A percentile compares a stretch with the other conserved stretches of the same genome.
phyloP scores from a whole-genome alignment of 2,888 invertebrate species.

The Pasiphila rectangulata region DNA sequence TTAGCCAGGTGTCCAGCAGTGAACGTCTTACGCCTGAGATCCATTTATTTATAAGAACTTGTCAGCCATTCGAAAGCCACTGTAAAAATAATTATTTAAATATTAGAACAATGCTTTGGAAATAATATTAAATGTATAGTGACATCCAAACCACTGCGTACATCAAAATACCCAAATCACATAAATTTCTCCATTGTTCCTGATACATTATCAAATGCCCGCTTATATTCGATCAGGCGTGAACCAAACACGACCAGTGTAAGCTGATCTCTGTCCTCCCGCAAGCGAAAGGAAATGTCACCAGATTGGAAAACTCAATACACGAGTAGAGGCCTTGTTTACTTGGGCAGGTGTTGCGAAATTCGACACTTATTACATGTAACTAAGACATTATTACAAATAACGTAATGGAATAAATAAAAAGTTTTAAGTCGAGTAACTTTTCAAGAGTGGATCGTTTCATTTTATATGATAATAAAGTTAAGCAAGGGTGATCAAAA shows the following conservation, averaged over 20 bases:
- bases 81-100: too few species aligned
- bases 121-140: slow-evolving; percentile 5
- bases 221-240: slow-evolving; percentile 27
- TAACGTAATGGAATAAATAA: too few species aligned
- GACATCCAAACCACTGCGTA: slow-evolving; percentile 2
- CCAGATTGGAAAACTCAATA: slow-evolving; percentile 29
- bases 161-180: slow-evolving; percentile 23
- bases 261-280: slow-evolving; percentile 13
- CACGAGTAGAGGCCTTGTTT: slow-evolving; percentile 34
- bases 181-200: slow-evolving; percentile 36
- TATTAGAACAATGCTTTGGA: too few species aligned
- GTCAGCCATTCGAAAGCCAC: too few species aligned
- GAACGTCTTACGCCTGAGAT: too few species aligned
- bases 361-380: slow-evolving; percentile 33
- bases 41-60: too few species aligned
- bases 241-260: slow-evolving; percentile 18
- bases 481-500: background rate
- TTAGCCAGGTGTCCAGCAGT: too few species aligned
- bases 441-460: too few species aligned
- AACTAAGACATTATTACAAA: background rate
- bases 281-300: slow-evolving; percentile 23
- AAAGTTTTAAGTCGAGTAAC: too few species aligned
- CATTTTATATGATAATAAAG: too few species aligned
- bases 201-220: slow-evolving; percentile 29
- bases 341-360: slow-evolving; percentile 39